Evolutionary conservation across 1,140 invertebrate species (phyloP).

Genomic region (Macrocentrus cingulum): DNA sequence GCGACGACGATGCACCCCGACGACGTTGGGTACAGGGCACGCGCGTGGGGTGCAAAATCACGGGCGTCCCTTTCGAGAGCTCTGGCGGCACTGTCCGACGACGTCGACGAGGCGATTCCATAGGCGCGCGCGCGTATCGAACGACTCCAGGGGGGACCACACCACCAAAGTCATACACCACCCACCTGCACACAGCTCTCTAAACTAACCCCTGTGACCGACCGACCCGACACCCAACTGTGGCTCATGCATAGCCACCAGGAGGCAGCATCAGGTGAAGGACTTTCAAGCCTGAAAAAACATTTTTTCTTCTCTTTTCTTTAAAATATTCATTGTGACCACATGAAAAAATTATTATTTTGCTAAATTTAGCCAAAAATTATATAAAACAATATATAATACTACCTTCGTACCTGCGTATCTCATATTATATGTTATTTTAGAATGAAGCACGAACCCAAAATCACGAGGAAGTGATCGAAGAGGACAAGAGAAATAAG

Average conservation of each 20-base stretch:
- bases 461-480: too few species aligned
- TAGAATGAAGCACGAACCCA: too few species aligned
- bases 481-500: too few species aligned
- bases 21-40: constrained; percentile 19
- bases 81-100: constrained; percentile 53
- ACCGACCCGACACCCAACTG: constrained; percentile 2
- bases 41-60: constrained; percentile 47
- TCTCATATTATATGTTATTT: too few species aligned
- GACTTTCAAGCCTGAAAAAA: not conserved
- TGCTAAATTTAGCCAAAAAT: too few species aligned
- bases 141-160: constrained; percentile 36
- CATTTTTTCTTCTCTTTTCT: not conserved
- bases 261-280: constrained; percentile 11
- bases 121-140: constrained; percentile 55
- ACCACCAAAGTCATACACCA: constrained; percentile 19
- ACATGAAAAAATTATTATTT: too few species aligned
- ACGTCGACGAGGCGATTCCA: constrained; percentile 38
- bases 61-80: constrained; percentile 56
- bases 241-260: constrained; percentile 3
- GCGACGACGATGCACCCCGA: constrained; percentile 2
- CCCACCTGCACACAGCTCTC: constrained; percentile 16
- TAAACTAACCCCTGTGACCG: constrained; percentile 18
- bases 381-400: too few species aligned
- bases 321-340: too few species aligned
- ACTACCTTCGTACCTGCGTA: too few species aligned